Evolutionary conservation across 2,888 invertebrate genomes (phyloP), one percentile per base, ranked within the genome.

Genomic region (Agrenia bidenticulata): DNA sequence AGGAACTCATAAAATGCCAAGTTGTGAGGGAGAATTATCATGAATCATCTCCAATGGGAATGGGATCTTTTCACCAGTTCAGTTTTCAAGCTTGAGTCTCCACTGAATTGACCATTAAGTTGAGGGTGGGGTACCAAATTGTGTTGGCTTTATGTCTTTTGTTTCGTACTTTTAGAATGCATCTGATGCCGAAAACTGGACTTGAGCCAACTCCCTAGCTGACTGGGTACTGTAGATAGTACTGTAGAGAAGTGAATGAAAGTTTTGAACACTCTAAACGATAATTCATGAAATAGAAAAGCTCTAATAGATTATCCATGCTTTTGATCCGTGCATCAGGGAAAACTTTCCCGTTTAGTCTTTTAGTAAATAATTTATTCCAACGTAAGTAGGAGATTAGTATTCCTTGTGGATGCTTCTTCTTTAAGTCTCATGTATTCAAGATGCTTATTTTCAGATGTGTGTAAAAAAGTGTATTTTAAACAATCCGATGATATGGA

Each of bases 1-100:
- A 19, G 19, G 15, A 15, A 19, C 45, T 45, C 45, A 45, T 45
- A 45, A 45, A 45, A 45, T 9, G 5, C 15, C 19, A 45, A 45
- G 45, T 45, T 45, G 15, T 45, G 45, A 45, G 45, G 45, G 45
- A 45, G 5, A 15, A 17, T 11, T 45, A 5, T 51, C 51, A 51
- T 64, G 64, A 64, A 64, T 64, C 64, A 64, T 64, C 59, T 59
- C 45, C 27, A 42, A 54, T 45, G 64, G 60, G 53, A 45, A 45
- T 45, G 19, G 45, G 2, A 45, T 45, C 32, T 32, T 45, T 45
- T 45, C 45, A 45, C 45, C 32, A 32, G 32, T 11, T 32, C 32
- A 32, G 11, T 32, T n/a, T n/a, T n/a, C n/a, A 45, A 45, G 45
- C 45, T 45, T 5, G 45, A n/a, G 45, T 45, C 19, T 19, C 19